A percentile compares a stretch with the other conserved stretches of the same genome.
phyloP scores from a whole-genome alignment of 2,888 invertebrate genomes.

The Ellobium chinense region DNA sequence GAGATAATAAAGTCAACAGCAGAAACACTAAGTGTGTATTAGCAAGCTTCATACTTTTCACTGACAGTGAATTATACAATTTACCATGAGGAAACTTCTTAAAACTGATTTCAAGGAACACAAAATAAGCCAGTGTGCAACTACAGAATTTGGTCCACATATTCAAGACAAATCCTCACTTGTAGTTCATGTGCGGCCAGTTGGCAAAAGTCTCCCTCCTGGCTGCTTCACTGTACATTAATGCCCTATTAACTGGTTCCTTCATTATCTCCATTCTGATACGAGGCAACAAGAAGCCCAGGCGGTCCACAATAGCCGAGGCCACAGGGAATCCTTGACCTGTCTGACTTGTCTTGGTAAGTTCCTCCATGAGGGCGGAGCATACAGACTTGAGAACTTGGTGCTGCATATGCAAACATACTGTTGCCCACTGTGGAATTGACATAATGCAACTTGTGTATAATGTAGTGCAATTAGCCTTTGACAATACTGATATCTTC shows the following conservation, averaged over 20 bases:
- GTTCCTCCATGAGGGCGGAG: conserved; percentile 88
- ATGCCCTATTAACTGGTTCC: conserved; percentile 76
- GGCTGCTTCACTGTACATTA: conserved; percentile 95
- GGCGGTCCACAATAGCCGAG: conserved; percentile 91
- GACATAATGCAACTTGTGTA: not conserved
- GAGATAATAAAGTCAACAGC: too few relatives aligned
- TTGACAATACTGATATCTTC: not conserved
- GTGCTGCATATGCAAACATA: conserved; percentile 89
- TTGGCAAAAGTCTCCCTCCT: conserved; percentile 93
- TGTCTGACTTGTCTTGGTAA: conserved; percentile 86
- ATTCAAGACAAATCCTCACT: conserved; percentile 82
- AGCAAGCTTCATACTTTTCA: too few relatives aligned
- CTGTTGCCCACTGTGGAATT: conserved; percentile 91
- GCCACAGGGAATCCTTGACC: conserved; percentile 93
- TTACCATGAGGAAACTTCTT: too few relatives aligned
- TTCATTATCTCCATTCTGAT: conserved; percentile 57
- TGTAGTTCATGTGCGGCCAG: conserved; percentile 98
- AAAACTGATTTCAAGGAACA: too few relatives aligned
- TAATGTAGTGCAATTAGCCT: not conserved
- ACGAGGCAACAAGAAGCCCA: conserved; percentile 77
- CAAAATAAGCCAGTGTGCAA: too few relatives aligned
- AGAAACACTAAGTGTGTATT: too few relatives aligned
- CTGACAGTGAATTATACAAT: too few relatives aligned
- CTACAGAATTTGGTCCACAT: too few relatives aligned
- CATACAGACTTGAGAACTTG: conserved; percentile 89